Conservation (phyloP, 2,888 invertebrate species). For the Taphrorychus bicolor region DNA sequence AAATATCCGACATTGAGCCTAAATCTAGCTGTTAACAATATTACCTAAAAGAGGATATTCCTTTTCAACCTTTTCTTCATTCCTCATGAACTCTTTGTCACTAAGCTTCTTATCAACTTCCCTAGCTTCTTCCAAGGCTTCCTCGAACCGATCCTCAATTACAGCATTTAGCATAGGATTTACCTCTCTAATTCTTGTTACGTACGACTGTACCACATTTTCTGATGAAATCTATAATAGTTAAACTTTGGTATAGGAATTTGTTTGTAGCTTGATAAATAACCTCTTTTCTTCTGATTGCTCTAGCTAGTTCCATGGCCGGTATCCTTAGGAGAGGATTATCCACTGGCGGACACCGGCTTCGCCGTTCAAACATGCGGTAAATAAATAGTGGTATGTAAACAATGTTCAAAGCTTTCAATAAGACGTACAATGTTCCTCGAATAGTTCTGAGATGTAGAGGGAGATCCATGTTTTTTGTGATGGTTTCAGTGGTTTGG, state of each 20-base stretch:
- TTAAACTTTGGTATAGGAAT: too few species aligned
- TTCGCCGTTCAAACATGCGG: constrained; percentile 62
- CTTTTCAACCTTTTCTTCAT: constrained; percentile 61
- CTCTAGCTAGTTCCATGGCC: constrained; percentile 71
- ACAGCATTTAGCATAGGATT: constrained; percentile 82
- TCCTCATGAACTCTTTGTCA: constrained; percentile 61
- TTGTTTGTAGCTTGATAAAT: background rate
- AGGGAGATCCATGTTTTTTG: background rate
- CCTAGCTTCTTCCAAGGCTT: constrained; percentile 77
- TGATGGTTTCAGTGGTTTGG: background rate
- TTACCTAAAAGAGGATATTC: constrained; percentile 65
- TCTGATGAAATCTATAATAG: constrained; percentile 74
- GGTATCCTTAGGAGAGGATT: constrained; percentile 73
- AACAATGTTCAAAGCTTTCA: constrained; percentile 42
- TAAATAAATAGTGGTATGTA: constrained; percentile 45
- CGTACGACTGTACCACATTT: constrained; percentile 74
- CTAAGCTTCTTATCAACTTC: constrained; percentile 74
- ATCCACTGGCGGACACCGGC: constrained; percentile 70
- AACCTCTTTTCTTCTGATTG: constrained; percentile 78
- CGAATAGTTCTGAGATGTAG: constrained; percentile 4
- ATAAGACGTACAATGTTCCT: constrained; percentile 38
- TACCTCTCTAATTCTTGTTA: constrained; percentile 77
- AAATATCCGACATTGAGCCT: background rate
- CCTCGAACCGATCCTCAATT: constrained; percentile 78
- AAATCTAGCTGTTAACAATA: background rate